phyloP scores from a whole-genome alignment of 2,888 invertebrate species.

The Camponotus fellah region DNA sequence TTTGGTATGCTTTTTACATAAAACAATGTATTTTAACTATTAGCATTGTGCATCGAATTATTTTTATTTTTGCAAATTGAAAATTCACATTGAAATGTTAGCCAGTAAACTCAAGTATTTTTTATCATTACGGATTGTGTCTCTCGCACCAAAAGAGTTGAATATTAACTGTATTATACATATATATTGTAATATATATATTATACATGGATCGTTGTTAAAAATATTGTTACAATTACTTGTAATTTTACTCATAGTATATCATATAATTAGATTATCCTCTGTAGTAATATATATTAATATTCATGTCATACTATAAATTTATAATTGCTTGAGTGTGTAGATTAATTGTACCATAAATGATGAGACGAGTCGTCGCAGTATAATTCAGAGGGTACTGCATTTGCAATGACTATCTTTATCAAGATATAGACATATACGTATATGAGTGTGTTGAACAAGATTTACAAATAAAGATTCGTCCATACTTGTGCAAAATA shows the following conservation, averaged over 20 bases:
- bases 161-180: slow-evolving; percentile 58
- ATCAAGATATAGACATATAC: slow-evolving; percentile 1
- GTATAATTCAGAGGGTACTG: neutral
- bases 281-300: slow-evolving; percentile 13
- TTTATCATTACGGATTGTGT: slow-evolving; percentile 31
- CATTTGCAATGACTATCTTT: slow-evolving; percentile 1
- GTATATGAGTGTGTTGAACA: slow-evolving; percentile 17
- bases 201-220: slow-evolving; percentile 48
- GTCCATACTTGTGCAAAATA: slow-evolving; percentile 7
- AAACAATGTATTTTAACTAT: neutral
- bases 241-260: slow-evolving; percentile 47
- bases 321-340: slow-evolving; percentile 25
- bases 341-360: slow-evolving; percentile 33
- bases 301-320: slow-evolving; percentile 23
- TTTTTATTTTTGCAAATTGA: slow-evolving; percentile 14
- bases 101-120: slow-evolving; percentile 50
- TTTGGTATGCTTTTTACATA: slow-evolving; percentile 8
- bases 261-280: slow-evolving; percentile 23
- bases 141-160: slow-evolving; percentile 45
- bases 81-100: slow-evolving; percentile 49
- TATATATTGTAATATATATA: slow-evolving; percentile 46
- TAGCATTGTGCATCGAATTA: neutral
- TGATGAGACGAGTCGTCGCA: neutral
- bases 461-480: slow-evolving; percentile 36
- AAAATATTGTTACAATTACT: slow-evolving; percentile 57